Percentiles rank a stretch among this genome's conserved stretches.
These are phyloP conservation scores for Phoxinus phoxinus DNA, from an alignment of 2,113 vertebrate species.

Conservation along the genomic window DNA sequence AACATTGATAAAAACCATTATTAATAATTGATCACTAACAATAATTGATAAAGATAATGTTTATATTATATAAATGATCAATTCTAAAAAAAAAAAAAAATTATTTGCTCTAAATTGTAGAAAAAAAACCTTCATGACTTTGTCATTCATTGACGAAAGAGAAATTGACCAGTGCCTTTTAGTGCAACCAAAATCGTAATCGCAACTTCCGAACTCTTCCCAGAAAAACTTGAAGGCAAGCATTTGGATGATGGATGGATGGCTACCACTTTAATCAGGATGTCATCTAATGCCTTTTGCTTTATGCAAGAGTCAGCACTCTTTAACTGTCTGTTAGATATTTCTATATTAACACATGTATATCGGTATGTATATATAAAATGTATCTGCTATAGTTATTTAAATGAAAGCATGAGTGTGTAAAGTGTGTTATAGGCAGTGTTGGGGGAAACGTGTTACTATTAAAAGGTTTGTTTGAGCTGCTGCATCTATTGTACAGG, in stretches of 20 bases:
- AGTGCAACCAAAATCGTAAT: background rate
- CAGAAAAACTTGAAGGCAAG: constrained; percentile 33
- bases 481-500: too few species aligned
- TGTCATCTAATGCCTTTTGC: constrained; percentile 15
- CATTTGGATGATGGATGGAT: background rate
- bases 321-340: background rate
- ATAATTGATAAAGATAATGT: too few species aligned
- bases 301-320: constrained; percentile 26
- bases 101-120: background rate
- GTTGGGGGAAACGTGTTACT: background rate
- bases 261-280: constrained; percentile 12
- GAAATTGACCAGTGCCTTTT: background rate
- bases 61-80: background rate
- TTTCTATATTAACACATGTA: background rate
- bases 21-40: too few species aligned
- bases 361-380: background rate
- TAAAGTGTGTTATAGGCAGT: background rate
- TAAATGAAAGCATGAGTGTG: constrained; percentile 22
- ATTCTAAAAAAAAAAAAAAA: too few species aligned
- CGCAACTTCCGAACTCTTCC: background rate
- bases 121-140: background rate
- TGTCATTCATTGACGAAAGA: background rate
- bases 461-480: too few species aligned
- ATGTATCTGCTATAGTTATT: background rate
- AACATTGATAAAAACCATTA: too few species aligned